Evolutionary conservation across 1,140 invertebrate species (phyloP).

Genomic region (Rhopalosiphum maidis): DNA sequence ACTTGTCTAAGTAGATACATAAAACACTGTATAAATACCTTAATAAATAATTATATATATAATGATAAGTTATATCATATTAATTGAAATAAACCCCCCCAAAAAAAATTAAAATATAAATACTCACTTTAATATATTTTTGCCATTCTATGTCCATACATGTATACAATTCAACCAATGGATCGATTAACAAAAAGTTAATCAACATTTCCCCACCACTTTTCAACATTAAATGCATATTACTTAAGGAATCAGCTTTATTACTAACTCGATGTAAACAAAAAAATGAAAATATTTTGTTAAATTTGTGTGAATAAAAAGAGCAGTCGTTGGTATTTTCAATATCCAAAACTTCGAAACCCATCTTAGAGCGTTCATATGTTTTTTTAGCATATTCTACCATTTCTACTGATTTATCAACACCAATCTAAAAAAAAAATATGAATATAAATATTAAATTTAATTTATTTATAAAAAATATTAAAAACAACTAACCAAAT

Average conservation of each 20-base stretch:
- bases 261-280: constrained; percentile 40
- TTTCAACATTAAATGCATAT: constrained; percentile 44
- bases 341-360: constrained; percentile 36
- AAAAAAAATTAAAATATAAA: neutral
- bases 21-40: too few relatives aligned
- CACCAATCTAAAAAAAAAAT: constrained; percentile 12
- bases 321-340: constrained; percentile 14
- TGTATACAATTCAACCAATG: constrained; percentile 35
- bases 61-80: too few relatives aligned
- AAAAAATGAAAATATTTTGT: constrained; percentile 52
- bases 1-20: too few relatives aligned
- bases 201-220: constrained; percentile 30
- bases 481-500: constrained; percentile 1
- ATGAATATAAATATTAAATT: neutral
- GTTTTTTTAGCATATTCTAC: constrained; percentile 31
- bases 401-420: constrained; percentile 49
- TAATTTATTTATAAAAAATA: neutral
- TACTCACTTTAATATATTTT: constrained; percentile 36
- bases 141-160: constrained; percentile 42
- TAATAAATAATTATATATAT: too few relatives aligned
- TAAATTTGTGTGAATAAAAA: neutral
- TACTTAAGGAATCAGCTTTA: constrained; percentile 6
- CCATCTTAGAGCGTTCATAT: neutral
- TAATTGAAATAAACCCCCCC: neutral
- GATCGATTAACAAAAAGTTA: constrained; percentile 28